A percentile compares a stretch with the other conserved stretches of the same genome.
Conservation (phyloP, 2,797 vertebrate species). For the Sebastes paucispinis region DNA sequence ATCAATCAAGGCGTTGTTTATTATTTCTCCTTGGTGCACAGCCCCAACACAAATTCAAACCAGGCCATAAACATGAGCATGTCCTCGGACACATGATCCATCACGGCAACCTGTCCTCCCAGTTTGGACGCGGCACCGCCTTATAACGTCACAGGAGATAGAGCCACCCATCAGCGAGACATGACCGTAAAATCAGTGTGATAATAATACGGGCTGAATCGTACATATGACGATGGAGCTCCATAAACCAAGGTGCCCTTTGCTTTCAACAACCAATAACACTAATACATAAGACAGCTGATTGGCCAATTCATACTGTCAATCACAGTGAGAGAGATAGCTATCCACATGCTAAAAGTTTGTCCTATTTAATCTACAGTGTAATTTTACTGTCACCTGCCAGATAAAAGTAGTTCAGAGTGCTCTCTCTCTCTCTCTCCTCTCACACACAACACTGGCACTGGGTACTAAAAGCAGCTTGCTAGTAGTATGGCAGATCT, state of each 20-base stretch:
- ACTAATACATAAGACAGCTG: slow-evolving; percentile 53
- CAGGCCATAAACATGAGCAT: background rate
- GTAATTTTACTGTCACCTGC: too few species aligned
- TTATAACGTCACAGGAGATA: background rate
- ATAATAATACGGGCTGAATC: slow-evolving; percentile 22
- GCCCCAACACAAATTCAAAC: slow-evolving; percentile 2
- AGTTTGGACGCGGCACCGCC: background rate
- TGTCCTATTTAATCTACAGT: too few species aligned
- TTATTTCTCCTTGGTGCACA: slow-evolving; percentile 1
- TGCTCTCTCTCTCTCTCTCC: slow-evolving; percentile 9
- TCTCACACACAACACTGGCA: slow-evolving; percentile 34
- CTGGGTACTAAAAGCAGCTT: slow-evolving; percentile 51
- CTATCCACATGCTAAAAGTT: background rate
- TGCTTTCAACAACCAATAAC: slow-evolving; percentile 54
- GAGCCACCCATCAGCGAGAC: slow-evolving; percentile 28
- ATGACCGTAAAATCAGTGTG: slow-evolving; percentile 40
- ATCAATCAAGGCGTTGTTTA: slow-evolving; percentile 19
- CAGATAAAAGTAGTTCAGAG: background rate
- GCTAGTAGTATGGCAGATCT: slow-evolving; percentile 47
- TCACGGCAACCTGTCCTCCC: background rate
- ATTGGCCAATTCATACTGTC: slow-evolving; percentile 29
- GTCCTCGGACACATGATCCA: slow-evolving; percentile 3
- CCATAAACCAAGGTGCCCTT: slow-evolving; percentile 71
- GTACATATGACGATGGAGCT: slow-evolving; percentile 3
- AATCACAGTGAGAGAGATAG: slow-evolving; percentile 1